Evolutionary conservation across 1,140 invertebrate genomes (phyloP).

Genomic region (Drosophila lini): DNA sequence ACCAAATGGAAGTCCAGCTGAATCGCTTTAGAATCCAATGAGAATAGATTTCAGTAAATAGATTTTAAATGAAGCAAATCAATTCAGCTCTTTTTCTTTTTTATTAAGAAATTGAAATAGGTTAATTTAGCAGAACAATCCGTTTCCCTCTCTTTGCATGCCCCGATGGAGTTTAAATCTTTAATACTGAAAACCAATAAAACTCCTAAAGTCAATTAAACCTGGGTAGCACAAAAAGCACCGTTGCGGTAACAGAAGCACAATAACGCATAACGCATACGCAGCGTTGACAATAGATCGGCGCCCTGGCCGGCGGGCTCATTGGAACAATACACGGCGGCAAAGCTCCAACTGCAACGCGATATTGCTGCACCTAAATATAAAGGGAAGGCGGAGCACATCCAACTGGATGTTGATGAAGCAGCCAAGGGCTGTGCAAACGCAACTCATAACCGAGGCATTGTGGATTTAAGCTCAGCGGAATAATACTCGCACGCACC

Average conservation of each 20-base stretch:
- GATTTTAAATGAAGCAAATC: not conserved
- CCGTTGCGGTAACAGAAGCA: constrained; percentile 6
- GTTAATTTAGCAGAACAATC: not conserved
- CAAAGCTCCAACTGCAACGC: constrained; percentile 42
- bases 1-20: not conserved
- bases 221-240: constrained; percentile 1
- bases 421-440: constrained; percentile 34
- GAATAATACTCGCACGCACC: constrained; percentile 31
- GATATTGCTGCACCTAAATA: constrained; percentile 9
- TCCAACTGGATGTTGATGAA: constrained; percentile 52
- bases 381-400: constrained; percentile 19
- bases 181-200: not conserved
- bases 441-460: constrained; percentile 31
- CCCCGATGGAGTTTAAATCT: not conserved
- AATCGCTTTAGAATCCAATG: not conserved
- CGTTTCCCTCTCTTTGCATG: not conserved
- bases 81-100: not conserved
- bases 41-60: not conserved
- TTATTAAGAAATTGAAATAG: not conserved
- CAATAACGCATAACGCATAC: constrained; percentile 62
- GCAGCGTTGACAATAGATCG: constrained; percentile 59
- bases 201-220: constrained; percentile 12
- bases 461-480: constrained; percentile 21
- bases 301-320: constrained; percentile 24
- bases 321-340: constrained; percentile 61